phyloP scores from a whole-genome alignment of 2,797 vertebrate genomes.

The Graptemys geographica region DNA sequence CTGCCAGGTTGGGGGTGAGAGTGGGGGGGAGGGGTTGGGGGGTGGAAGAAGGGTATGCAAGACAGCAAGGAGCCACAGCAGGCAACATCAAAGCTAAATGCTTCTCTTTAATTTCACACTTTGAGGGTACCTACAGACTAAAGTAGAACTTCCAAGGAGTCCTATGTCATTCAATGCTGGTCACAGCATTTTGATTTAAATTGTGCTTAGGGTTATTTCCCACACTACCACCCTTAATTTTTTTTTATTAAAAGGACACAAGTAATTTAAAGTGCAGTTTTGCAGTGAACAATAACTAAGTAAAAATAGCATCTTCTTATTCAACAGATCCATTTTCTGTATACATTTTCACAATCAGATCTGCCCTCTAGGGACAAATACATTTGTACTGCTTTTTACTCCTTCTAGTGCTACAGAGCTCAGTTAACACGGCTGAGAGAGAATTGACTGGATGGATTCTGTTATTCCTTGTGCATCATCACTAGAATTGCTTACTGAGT shows the following conservation, averaged over 20 bases:
- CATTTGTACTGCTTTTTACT: fast-evolving
- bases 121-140: background rate
- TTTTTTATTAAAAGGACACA: fast-evolving
- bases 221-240: fast-evolving
- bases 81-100: fast-evolving
- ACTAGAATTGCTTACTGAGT: fast-evolving
- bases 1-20: background rate
- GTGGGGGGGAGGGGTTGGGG: background rate
- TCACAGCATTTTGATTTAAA: background rate
- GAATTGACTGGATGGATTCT: too few relatives aligned
- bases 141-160: background rate
- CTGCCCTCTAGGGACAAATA: fast-evolving
- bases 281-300: background rate
- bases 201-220: background rate
- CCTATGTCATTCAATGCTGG: too few relatives aligned
- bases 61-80: fast-evolving
- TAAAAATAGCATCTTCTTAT: background rate
- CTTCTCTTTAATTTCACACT: background rate
- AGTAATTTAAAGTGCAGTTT: fast-evolving
- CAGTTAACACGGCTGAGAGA: background rate
- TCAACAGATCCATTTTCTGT: background rate
- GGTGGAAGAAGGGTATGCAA: background rate
- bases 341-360: fast-evolving
- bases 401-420: background rate
- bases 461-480: background rate